These are phyloP conservation scores for Cyprinodon brontotheroides DNA, from an alignment of 2,113 vertebrate genomes.

Conservation along the genomic window DNA sequence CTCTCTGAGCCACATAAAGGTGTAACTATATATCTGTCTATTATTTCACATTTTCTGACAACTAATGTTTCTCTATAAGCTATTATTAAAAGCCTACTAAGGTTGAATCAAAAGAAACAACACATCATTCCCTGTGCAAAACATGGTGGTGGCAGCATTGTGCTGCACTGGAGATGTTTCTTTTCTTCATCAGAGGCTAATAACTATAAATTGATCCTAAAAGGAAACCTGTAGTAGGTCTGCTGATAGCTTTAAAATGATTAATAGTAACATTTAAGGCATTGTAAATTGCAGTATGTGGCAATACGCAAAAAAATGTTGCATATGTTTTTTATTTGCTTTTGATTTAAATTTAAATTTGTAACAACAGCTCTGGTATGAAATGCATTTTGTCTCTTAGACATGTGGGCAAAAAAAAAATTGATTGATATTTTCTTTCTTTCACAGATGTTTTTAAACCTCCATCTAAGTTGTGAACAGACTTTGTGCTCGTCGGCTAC, in stretches of 20 bases:
- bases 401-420: not conserved
- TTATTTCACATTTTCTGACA: not conserved
- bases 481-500: slow-evolving; percentile 6
- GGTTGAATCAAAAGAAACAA: too few relatives aligned
- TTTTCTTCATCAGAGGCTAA: too few relatives aligned
- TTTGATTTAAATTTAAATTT: too few relatives aligned
- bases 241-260: not conserved
- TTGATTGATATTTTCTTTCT: not conserved
- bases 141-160: too few relatives aligned
- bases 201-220: not conserved
- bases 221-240: not conserved
- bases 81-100: too few relatives aligned
- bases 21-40: not conserved
- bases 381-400: not conserved
- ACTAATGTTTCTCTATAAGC: too few relatives aligned
- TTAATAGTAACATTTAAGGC: not conserved
- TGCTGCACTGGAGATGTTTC: too few relatives aligned
- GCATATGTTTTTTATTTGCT: too few relatives aligned
- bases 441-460: not conserved
- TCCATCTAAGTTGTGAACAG: not conserved
- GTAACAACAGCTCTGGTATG: too few relatives aligned
- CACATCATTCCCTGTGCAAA: too few relatives aligned
- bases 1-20: not conserved
- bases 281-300: too few relatives aligned
- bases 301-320: too few relatives aligned